These are phyloP conservation scores for Lagenorhynchus albirostris DNA, from an alignment of 2,113 vertebrate species.

Conservation along the genomic window DNA sequence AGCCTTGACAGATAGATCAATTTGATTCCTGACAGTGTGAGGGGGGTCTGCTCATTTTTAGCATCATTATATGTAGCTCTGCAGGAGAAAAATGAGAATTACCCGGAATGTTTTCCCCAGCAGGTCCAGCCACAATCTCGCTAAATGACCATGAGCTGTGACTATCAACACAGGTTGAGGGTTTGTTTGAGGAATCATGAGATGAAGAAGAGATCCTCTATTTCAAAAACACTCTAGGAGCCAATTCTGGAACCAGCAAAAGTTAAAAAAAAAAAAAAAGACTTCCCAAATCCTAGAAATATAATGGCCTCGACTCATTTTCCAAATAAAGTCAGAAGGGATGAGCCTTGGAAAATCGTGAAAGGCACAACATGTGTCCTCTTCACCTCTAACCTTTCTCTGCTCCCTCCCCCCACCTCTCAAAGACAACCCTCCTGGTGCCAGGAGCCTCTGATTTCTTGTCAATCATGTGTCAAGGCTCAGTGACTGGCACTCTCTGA, in stretches of 20 bases:
- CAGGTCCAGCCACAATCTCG: not conserved
- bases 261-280: not conserved
- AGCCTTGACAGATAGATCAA: constrained; percentile 55
- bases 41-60: not conserved
- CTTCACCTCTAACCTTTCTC: constrained; percentile 37
- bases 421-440: not conserved
- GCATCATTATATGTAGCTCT: not conserved
- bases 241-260: not conserved
- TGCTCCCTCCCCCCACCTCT: not conserved
- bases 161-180: not conserved
- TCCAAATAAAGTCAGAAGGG: not conserved
- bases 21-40: constrained; percentile 40
- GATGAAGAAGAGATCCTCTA: not conserved
- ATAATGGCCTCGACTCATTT: not conserved
- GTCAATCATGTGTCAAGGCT: constrained; percentile 62
- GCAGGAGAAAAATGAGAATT: constrained; percentile 8
- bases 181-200: not conserved
- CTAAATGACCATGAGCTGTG: not conserved
- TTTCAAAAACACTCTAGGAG: not conserved
- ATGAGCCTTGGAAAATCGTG: not conserved
- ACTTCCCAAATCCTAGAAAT: not conserved
- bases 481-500: constrained; percentile 68
- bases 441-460: constrained; percentile 30
- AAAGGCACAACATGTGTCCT: not conserved
- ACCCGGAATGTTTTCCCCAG: not conserved